These are phyloP conservation scores for Chymomyza fuscimana DNA, from an alignment of 2,888 invertebrate species.

Conservation along the genomic window DNA sequence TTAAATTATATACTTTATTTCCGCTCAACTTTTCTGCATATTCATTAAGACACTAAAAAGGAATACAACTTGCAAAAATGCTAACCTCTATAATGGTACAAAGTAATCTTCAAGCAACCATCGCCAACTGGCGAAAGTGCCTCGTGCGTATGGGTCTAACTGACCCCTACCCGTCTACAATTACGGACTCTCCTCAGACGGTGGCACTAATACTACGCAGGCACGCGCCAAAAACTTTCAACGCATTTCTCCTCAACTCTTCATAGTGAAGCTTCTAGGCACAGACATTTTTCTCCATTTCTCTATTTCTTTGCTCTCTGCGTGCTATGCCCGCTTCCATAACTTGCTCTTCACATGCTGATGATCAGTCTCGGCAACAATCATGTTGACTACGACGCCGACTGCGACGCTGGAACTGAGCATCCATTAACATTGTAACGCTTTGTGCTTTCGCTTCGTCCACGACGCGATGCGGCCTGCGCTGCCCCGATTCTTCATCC, in stretches of 20 bases:
- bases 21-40: background rate
- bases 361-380: background rate
- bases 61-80: background rate
- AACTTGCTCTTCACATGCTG: background rate
- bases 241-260: background rate
- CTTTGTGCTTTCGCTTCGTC: slow-evolving; percentile 65
- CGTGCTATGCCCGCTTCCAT: background rate
- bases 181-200: background rate
- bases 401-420: slow-evolving; percentile 19
- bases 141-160: background rate
- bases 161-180: background rate
- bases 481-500: slow-evolving; percentile 22
- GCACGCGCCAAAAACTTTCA: slow-evolving; percentile 31
- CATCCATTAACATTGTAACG: slow-evolving; percentile 64
- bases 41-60: background rate
- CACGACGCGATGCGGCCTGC: slow-evolving; percentile 42
- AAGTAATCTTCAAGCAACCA: background rate
- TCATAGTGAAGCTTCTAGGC: background rate
- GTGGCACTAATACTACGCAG: slow-evolving; percentile 7
- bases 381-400: background rate
- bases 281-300: background rate
- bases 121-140: slow-evolving; percentile 17
- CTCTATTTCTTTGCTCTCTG: background rate
- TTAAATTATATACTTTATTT: background rate
- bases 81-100: background rate